Percentiles rank a stretch among this genome's conserved stretches.
phyloP scores from a whole-genome alignment of 2,113 vertebrate genomes.

The Triplophysa siluroides region DNA sequence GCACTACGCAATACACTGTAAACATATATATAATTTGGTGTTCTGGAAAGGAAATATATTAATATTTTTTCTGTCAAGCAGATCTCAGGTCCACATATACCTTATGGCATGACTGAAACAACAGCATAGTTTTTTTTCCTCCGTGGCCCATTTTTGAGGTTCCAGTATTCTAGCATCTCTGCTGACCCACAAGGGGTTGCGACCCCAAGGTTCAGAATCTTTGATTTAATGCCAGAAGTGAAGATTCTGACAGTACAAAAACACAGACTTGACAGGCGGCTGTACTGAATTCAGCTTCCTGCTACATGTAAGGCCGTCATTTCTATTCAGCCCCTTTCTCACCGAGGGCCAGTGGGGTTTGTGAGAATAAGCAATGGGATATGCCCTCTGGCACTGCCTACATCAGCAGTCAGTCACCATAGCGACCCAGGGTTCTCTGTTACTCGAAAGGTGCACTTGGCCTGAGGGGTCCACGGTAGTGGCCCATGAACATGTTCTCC shows the following conservation, averaged over 20 bases:
- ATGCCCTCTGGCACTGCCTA: slow-evolving; percentile 24
- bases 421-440: slow-evolving; percentile 29
- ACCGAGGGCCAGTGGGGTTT: slow-evolving; percentile 28
- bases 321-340: slow-evolving; percentile 4
- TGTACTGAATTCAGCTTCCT: background rate
- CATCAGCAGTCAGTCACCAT: slow-evolving; percentile 30
- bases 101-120: too few species aligned
- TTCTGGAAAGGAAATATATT: background rate
- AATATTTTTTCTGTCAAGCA: background rate
- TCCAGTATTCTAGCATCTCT: too few species aligned
- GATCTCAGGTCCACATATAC: background rate
- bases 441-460: slow-evolving; percentile 14
- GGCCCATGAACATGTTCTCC: slow-evolving; percentile 28
- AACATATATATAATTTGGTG: background rate
- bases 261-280: background rate
- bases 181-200: too few species aligned
- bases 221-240: background rate
- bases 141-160: too few species aligned
- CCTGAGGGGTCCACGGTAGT: slow-evolving; percentile 17
- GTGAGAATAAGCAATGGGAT: slow-evolving; percentile 42
- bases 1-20: background rate
- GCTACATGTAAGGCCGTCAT: background rate
- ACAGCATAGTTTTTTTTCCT: too few species aligned
- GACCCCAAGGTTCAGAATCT: too few species aligned
- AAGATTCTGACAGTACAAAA: background rate